These are phyloP conservation scores for Philonicus albiceps DNA, from an alignment of 2,888 invertebrate species.

Conservation along the genomic window DNA sequence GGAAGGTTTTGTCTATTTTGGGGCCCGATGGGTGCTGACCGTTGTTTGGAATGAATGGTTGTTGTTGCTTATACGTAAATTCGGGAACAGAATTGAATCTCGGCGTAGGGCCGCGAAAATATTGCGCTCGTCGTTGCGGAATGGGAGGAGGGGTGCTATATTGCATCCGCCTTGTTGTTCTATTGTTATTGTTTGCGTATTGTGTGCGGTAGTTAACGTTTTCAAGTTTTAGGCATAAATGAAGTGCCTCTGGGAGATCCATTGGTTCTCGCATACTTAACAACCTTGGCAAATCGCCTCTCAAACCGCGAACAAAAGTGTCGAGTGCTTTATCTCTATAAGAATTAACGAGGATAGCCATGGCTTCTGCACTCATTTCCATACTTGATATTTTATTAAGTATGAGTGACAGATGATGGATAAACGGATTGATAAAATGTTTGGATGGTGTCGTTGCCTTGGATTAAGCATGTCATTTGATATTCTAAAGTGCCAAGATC, in stretches of 20 bases:
- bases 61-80: not conserved
- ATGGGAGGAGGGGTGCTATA: too few species aligned
- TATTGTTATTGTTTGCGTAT: slow-evolving; percentile 33
- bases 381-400: slow-evolving; percentile 34
- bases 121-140: too few species aligned
- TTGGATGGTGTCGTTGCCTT: slow-evolving; percentile 7
- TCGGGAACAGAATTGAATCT: too few species aligned
- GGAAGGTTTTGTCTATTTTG: not conserved
- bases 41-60: not conserved
- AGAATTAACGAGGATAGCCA: slow-evolving; percentile 29
- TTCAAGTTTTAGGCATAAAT: slow-evolving; percentile 31
- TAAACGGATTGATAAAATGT: slow-evolving; percentile 37
- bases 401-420: slow-evolving; percentile 35
- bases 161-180: not conserved
- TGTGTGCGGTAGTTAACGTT: slow-evolving; percentile 36
- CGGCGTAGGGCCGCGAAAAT: too few species aligned
- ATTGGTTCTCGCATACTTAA: slow-evolving; percentile 35
- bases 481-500: slow-evolving; percentile 31
- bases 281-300: slow-evolving; percentile 24
- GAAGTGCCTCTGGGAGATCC: slow-evolving; percentile 40
- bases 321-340: slow-evolving; percentile 41
- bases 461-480: slow-evolving; percentile 36
- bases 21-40: not conserved
- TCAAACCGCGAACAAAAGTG: slow-evolving; percentile 40
- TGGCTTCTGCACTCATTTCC: slow-evolving; percentile 26